Base-by-base conservation (phyloP, 2,888 invertebrate genomes). In the Drosophila rubida region DNA sequence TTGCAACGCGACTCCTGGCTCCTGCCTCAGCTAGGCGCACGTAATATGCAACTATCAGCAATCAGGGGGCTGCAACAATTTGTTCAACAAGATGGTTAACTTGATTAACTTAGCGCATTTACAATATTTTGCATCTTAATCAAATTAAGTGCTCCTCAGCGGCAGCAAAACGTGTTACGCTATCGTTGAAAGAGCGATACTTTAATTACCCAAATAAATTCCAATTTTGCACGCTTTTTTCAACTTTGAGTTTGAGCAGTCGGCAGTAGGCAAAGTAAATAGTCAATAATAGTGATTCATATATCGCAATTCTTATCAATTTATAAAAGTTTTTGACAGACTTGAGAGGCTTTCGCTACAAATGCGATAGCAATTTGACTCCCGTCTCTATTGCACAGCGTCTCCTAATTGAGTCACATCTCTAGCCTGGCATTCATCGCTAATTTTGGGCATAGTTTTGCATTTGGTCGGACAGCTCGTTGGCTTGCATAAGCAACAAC, bases 401-500 rank as follows among this genome's bases (percentile, higher is more conserved):
- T 23, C 25, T 6, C 1, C 6, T 25, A 25, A 25, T 25, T 25
- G 0, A 25, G 25, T 16, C 19, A 2, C 13, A 39, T 25, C 39
- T 39, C 13, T 19, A 27, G 16, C 6, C 2, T 1, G 7, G 2
- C 19, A 39, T 0, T 27, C 30, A 44, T 42, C 61, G 27, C 35
- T 27, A 50, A 11, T 30, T 57, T 30, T 25, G 32, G 44, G 32
- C 49, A 57, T 16, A 32, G 35, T 42, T 51, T 51, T 23, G 42
- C 30, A 59, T 44, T 30, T 44, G 39, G 25, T 23, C 16, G 23
- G 32, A 45, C 42, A 53, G 53, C 61, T 69, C 53, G 62, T 62
- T 68, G 63, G 54, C 53, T 69, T 54, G 53, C 67, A 58, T 51
- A 62, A 62, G 57, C 19, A n/a, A 13, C 35, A 14, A 25, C 14